Evolutionary conservation across 2,797 vertebrate genomes (phyloP), one percentile per base, ranked within the genome.

Genomic region (Salmo trutta): DNA sequence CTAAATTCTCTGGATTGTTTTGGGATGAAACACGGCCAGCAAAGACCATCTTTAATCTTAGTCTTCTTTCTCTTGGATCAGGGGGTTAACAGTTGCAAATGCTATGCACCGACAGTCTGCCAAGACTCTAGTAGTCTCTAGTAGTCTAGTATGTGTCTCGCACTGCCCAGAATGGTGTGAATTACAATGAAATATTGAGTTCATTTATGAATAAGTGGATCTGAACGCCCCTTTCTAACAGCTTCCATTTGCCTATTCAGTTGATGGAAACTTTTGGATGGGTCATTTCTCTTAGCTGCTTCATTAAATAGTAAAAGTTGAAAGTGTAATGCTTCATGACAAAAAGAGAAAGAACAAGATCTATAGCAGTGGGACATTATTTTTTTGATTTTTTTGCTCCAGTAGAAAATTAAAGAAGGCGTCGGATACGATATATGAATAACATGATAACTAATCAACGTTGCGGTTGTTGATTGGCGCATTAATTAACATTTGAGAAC

Each of bases 221-320:
- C 90, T 90, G 90, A 92, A 93, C 90, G 88, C 87, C 90, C 91
- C 86, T 90, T 90, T 87, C 90, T 89, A 81, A 82, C 82, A 88
- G 89, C 87, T 91, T 88, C 88, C 86, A 85, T 89, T 81, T 88
- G 89, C 89, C 91, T 89, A 92, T 93, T 91, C 87, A 85, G 82
- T 83, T 92, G 90, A 93, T 92, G 90, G 92, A 93, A 93, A 90
- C 91, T 90, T 90, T 76, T 84, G 88, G 89, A 91, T 87, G 90
- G 90, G 89, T 91, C 91, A 91, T 93, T 93, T 93, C 92, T 94
- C 91, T 91, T 82, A 83, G 87, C 91, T 91, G 91, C 92, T 92
- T 91, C 92, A 91, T 94, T 94, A 93, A 92, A 92, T 91, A 87
- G 88, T 91, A 89, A 92, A 92, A 94, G 91, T 93, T 90, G 90